Conservation (phyloP, 2,888 invertebrate species). For the Stenodera caucasica region DNA sequence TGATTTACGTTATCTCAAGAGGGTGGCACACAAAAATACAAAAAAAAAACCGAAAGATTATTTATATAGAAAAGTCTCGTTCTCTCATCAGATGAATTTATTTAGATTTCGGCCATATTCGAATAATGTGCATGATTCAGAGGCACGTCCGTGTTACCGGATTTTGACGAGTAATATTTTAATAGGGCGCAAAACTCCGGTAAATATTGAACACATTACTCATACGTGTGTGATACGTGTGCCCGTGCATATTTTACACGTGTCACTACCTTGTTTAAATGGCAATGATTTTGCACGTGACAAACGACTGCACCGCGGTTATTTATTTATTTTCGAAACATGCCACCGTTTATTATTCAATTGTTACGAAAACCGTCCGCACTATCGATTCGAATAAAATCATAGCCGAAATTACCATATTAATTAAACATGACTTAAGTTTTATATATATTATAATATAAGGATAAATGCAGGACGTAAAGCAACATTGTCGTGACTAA, state of each 20-base stretch:
- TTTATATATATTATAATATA: too few relatives aligned
- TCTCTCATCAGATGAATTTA: too few relatives aligned
- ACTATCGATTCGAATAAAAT: too few relatives aligned
- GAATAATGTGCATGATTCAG: constrained; percentile 20
- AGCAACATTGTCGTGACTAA: not conserved
- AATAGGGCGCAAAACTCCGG: constrained; percentile 26
- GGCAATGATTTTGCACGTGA: constrained; percentile 48
- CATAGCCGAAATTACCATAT: not conserved
- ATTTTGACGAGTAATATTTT: constrained; percentile 28
- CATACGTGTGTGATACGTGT: constrained; percentile 47
- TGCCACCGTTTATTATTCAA: not conserved
- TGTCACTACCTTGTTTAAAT: constrained; percentile 52
- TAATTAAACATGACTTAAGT: not conserved
- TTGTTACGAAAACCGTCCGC: not conserved
- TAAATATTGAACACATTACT: constrained; percentile 50
- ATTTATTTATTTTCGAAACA: constrained; percentile 37
- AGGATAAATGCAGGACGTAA: not conserved
- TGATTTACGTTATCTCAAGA: too few relatives aligned
- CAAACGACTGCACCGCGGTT: constrained; percentile 40
- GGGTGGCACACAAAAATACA: too few relatives aligned
- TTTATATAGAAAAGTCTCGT: too few relatives aligned
- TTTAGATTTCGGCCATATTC: too few relatives aligned
- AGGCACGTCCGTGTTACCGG: constrained; percentile 14
- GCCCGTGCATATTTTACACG: constrained; percentile 51
- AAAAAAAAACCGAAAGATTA: too few relatives aligned